These are phyloP conservation scores for Epistrophe eligans DNA, from an alignment of 2,888 invertebrate species.

Conservation along the genomic window DNA sequence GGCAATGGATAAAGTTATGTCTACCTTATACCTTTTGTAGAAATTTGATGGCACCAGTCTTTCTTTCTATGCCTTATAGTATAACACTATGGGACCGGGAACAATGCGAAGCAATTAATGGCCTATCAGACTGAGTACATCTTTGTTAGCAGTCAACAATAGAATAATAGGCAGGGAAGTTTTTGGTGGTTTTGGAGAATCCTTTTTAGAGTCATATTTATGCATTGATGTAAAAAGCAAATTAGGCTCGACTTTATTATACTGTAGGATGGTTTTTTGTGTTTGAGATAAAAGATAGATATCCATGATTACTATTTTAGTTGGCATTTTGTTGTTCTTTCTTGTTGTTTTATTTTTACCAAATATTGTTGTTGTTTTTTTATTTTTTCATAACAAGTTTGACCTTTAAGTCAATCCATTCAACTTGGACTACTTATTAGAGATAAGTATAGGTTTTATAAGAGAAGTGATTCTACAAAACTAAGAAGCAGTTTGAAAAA, in stretches of 20 bases:
- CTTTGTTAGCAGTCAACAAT: slow-evolving; percentile 31
- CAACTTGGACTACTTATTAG: too few relatives aligned
- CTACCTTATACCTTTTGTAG: slow-evolving; percentile 32
- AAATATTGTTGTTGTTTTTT: too few relatives aligned
- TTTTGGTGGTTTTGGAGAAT: not conserved
- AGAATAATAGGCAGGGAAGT: slow-evolving; percentile 1
- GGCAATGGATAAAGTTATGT: slow-evolving; percentile 46
- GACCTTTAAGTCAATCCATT: not conserved
- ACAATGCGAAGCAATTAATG: slow-evolving; percentile 49
- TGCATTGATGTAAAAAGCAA: not conserved
- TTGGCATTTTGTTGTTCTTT: not conserved
- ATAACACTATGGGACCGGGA: not conserved
- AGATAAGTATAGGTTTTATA: too few relatives aligned
- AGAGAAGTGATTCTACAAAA: too few relatives aligned
- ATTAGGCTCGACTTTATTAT: not conserved
- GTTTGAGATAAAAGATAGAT: not conserved
- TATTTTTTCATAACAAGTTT: not conserved
- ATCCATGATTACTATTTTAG: not conserved
- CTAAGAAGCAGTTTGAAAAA: too few relatives aligned
- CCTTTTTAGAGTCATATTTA: not conserved
- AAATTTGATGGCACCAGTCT: slow-evolving; percentile 24
- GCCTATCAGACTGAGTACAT: slow-evolving; percentile 44
- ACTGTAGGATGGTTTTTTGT: not conserved
- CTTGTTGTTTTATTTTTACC: not conserved
- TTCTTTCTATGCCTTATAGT: not conserved